Percentiles rank a stretch among this genome's conserved stretches.
Conservation (phyloP, 2,888 invertebrate genomes). For the Agonopterix heracliana region DNA sequence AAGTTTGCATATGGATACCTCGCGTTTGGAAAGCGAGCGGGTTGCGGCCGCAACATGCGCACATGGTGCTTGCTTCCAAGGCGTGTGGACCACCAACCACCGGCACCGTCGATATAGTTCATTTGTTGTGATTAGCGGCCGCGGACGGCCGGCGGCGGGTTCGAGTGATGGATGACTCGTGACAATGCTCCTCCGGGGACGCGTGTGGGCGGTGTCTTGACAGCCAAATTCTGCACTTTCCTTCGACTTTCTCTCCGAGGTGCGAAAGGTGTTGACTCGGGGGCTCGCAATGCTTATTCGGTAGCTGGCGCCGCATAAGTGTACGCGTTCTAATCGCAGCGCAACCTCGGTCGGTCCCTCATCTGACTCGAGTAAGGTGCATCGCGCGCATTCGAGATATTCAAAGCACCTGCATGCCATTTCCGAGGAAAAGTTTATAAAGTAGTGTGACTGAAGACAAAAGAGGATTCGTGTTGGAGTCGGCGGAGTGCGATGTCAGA, state of each 20-base stretch:
- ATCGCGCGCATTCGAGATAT: conserved; percentile 55
- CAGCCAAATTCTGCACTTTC: conserved; percentile 75
- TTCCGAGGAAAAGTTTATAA: conserved; percentile 51
- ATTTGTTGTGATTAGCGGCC: conserved; percentile 46
- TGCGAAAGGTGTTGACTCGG: conserved; percentile 71
- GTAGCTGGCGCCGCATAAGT: conserved; percentile 70
- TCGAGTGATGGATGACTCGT: conserved; percentile 65
- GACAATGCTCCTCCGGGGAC: conserved; percentile 67
- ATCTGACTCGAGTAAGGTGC: conserved; percentile 30
- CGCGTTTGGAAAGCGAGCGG: too few relatives aligned
- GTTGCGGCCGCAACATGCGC: too few relatives aligned
- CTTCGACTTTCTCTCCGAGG: conserved; percentile 75
- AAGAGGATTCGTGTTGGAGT: conserved; percentile 28
- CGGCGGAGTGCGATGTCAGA: conserved; percentile 53
- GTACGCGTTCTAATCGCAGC: conserved; percentile 65
- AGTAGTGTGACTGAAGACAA: conserved; percentile 35
- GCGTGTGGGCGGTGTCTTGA: conserved; percentile 63
- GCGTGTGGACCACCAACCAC: too few relatives aligned
- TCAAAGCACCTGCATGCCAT: conserved; percentile 69
- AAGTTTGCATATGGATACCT: too few relatives aligned
- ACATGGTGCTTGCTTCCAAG: too few relatives aligned
- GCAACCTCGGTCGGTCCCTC: conserved; percentile 30
- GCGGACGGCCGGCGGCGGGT: conserved; percentile 32
- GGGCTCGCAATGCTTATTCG: conserved; percentile 70
- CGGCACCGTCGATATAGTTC: conserved; percentile 32